Percentiles rank a stretch among this genome's conserved stretches.
phyloP scores from a whole-genome alignment of 2,113 vertebrate genomes.

The Caranx melampygus region DNA sequence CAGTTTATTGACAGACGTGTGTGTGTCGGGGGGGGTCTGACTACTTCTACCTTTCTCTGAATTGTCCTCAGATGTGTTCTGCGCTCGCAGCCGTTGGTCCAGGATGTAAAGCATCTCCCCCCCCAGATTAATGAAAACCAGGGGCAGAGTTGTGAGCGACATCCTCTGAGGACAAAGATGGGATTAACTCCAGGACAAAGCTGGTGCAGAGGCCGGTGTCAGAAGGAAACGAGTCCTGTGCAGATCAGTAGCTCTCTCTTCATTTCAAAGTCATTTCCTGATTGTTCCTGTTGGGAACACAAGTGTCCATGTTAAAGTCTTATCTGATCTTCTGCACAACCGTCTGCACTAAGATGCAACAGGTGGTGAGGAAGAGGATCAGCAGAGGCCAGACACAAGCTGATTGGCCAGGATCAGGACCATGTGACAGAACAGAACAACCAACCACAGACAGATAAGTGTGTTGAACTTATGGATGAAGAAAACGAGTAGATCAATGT shows the following conservation, averaged over 20 bases:
- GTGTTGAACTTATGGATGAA: background rate
- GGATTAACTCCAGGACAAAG: constrained; percentile 25
- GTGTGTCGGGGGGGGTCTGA: background rate
- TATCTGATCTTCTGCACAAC: constrained; percentile 48
- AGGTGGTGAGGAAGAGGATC: constrained; percentile 78
- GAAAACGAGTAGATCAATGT: too few relatives aligned
- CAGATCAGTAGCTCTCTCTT: background rate
- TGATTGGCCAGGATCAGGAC: constrained; percentile 65
- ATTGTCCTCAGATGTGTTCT: constrained; percentile 88
- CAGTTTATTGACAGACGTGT: background rate
- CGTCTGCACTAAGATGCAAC: constrained; percentile 62
- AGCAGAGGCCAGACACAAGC: constrained; percentile 46
- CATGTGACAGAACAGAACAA: constrained; percentile 13
- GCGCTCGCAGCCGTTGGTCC: constrained; percentile 90
- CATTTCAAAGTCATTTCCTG: constrained; percentile 34
- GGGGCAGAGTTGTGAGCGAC: constrained; percentile 88
- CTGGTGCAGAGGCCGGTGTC: background rate
- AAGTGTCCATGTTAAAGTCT: constrained; percentile 44
- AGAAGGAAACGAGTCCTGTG: background rate
- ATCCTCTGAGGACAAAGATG: constrained; percentile 71
- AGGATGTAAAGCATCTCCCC: constrained; percentile 96
- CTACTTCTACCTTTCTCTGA: constrained; percentile 88
- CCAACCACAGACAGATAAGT: constrained; percentile 33
- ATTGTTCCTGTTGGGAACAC: constrained; percentile 5
- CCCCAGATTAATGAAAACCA: constrained; percentile 93